Evolutionary conservation across 2,797 vertebrate species (phyloP).

Genomic region (Karalla daura): DNA sequence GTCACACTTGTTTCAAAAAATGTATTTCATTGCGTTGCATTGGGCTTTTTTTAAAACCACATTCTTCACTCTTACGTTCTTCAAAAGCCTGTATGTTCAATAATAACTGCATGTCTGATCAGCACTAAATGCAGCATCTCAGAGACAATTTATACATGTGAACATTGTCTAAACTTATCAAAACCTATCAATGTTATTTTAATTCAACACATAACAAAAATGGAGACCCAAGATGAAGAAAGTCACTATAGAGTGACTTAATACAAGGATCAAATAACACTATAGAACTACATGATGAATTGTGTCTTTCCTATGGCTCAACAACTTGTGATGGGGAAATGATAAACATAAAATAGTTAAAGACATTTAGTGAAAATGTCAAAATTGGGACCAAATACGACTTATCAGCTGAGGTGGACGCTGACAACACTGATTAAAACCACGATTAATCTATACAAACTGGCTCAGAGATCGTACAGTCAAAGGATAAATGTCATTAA

Average conservation of each 20-base stretch:
- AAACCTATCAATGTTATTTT: too few relatives aligned
- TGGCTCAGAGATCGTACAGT: background rate
- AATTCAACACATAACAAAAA: too few relatives aligned
- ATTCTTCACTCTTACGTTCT: too few relatives aligned
- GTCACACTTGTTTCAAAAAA: too few relatives aligned
- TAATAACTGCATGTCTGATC: background rate
- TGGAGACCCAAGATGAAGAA: too few relatives aligned
- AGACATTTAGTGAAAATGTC: background rate
- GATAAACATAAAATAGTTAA: background rate
- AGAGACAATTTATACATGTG: background rate
- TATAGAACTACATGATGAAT: too few relatives aligned
- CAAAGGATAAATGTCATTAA: slow-evolving; percentile 5
- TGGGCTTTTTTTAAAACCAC: too few relatives aligned
- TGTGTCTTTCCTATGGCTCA: too few relatives aligned
- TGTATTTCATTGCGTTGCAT: too few relatives aligned
- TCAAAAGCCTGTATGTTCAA: background rate
- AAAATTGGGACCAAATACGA: background rate
- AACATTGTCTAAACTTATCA: background rate
- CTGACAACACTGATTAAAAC: slow-evolving; percentile 3
- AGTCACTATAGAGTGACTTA: too few relatives aligned
- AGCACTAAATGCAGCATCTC: background rate
- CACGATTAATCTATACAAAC: background rate
- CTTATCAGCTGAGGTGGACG: background rate
- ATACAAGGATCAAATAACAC: too few relatives aligned
- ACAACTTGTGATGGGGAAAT: too few relatives aligned